phyloP scores from a whole-genome alignment of 1,140 invertebrate genomes.

The Listronotus bonariensis region DNA sequence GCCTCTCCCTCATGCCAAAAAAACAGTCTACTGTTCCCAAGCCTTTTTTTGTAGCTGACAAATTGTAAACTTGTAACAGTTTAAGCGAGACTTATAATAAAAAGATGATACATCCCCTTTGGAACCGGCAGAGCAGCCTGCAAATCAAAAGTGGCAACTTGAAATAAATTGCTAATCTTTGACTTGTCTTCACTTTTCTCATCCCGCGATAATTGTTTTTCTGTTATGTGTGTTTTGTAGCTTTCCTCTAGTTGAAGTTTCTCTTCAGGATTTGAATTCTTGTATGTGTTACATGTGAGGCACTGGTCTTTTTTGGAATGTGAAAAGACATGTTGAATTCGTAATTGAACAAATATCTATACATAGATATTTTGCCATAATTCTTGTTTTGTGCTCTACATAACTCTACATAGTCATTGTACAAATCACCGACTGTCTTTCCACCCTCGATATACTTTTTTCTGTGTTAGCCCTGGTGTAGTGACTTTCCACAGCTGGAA shows the following conservation, averaged over 20 bases:
- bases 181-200: too few species aligned
- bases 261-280: too few species aligned
- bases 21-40: constrained; percentile 32
- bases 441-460: constrained; percentile 44
- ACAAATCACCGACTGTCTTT: constrained; percentile 42
- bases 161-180: too few species aligned
- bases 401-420: constrained; percentile 36
- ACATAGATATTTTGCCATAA: constrained; percentile 26
- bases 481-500: constrained; percentile 28
- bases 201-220: too few species aligned
- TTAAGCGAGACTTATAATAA: constrained; percentile 55
- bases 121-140: constrained; percentile 44
- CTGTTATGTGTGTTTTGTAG: too few species aligned
- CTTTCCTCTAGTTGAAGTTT: too few species aligned
- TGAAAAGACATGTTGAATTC: constrained; percentile 32
- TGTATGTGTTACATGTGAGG: constrained; percentile 41
- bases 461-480: constrained; percentile 40
- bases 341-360: constrained; percentile 14
- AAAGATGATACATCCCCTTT: constrained; percentile 47
- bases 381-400: constrained; percentile 7
- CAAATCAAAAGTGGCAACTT: too few species aligned
- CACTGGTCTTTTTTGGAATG: constrained; percentile 43
- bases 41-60: constrained; percentile 27
- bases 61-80: constrained; percentile 36
- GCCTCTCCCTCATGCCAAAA: constrained; percentile 45